Base-by-base conservation (phyloP, 2,888 invertebrate species). In the Catonia carolina region DNA sequence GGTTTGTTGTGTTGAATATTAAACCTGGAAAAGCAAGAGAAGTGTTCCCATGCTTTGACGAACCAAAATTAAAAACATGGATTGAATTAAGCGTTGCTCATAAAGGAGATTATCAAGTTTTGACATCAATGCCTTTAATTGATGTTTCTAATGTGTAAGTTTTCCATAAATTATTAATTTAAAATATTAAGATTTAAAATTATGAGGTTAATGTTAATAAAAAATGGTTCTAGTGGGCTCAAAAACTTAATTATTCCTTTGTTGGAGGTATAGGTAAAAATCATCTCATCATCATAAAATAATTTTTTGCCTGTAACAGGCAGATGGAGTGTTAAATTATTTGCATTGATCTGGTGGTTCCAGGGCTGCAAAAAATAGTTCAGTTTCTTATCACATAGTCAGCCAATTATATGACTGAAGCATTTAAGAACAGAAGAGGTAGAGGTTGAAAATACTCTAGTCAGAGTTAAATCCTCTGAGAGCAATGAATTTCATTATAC, bases 21-120 rank as follows among this genome's bases (percentile, higher is more conserved):
- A 65, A 62, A 53, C 62, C 60, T 53, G 61, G 62, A 69, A 80
- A 86, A 67, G 88, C 89, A 0, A 76, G 86, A n/a, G 77, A 78
- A 17, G 75, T 88, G 63, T 89, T 90, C 69, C 89, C 89, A 0
- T 89, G 89, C 66, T 87, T 88, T 69, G 89, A 89, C 68, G 86
- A 88, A 66, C 87, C 89, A 0, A 80, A 78, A 0, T 84, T 81
- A 67, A 90, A 89, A 73, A 83, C 84, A 0, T 82, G 83, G 0
- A 85, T 86, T 66, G 77, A 79, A 35, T 69, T 82, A 47, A 84
- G 75, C 63, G 78, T 82, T 31, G 80, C 83, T 0, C 66, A 65
- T 31, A 66, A 66, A 41, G 59, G 56, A 18, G 62, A 62, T 15
- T 59, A 62, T 33, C 62, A 63, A 15, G 60, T 65, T 17, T 42